Conservation (phyloP, 2,797 vertebrate genomes). For the Ficedula albicollis region DNA sequence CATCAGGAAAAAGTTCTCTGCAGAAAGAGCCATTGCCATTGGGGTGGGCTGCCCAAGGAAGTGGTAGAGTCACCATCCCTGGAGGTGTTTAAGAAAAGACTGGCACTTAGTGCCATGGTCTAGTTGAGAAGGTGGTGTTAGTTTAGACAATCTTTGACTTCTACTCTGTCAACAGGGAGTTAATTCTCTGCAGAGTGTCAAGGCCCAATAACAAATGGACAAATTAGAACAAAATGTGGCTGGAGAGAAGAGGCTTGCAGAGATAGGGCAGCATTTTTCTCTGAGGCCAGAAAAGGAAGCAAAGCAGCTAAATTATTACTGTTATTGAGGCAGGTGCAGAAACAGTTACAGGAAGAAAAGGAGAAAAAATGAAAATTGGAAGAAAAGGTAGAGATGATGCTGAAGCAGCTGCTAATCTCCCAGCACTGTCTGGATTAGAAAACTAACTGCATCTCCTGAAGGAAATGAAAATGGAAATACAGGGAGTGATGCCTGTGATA, state of each 20-base stretch:
- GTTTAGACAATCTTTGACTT: not conserved
- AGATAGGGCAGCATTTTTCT: not conserved
- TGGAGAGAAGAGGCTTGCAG: accelerated
- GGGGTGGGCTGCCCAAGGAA: not conserved
- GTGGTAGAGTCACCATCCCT: not conserved
- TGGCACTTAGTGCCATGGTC: not conserved
- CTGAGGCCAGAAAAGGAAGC: not conserved
- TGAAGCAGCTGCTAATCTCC: not conserved
- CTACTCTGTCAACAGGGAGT: not conserved
- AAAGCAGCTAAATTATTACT: not conserved
- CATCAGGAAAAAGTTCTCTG: not conserved
- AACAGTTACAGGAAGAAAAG: not conserved
- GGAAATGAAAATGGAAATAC: not conserved
- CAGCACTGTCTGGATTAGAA: not conserved
- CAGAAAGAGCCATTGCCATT: not conserved
- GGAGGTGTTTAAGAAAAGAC: not conserved
- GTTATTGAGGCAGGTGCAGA: not conserved
- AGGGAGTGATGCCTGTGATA: not conserved
- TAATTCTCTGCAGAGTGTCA: not conserved
- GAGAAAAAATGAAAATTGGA: not conserved
- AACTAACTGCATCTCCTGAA: not conserved
- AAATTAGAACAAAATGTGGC: not conserved
- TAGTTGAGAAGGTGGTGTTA: not conserved
- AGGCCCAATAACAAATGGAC: not conserved
- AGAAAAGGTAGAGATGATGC: not conserved